Base-by-base conservation (phyloP, 2,797 vertebrate genomes). In the Masticophis lateralis region DNA sequence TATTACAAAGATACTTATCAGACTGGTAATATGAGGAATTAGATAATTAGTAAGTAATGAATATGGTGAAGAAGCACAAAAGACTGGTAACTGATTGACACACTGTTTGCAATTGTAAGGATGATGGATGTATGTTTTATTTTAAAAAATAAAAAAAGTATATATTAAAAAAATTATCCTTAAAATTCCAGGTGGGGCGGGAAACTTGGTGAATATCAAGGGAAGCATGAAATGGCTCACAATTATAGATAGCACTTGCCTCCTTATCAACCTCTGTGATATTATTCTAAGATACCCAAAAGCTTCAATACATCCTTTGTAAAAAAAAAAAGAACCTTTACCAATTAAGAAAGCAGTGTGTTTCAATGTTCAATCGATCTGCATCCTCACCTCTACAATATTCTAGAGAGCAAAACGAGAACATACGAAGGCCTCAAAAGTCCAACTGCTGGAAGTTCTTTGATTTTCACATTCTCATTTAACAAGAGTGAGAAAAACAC, bases 321-420 rank as follows among this genome's bases (percentile, higher is more conserved):
- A 91, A 86, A 88, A 89, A 53, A n/a, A 59, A 22, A 7, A 59
- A 60, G 0, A 9, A 25, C 8, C 59, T 55, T n/a, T 43, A 55
- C 51, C 88, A 11, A 51, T 20, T 28, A 66, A 87, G 83, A 69
- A 43, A 56, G 32, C 87, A 2, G 0, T 0, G 18, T 86, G 69
- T 63, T 91, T 93, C 60, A 63, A n/a, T 37, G 90, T 32, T 0
- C 37, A 0, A 0, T 5, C 16, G 47, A 87, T 90, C 93, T 86
- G 90, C 12, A 51, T 74, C 86, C n/a, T 47, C n/a, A 25, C 37
- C 20, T n/a, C 0, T 0, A n/a, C 89, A 91, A 91, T 0, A 0
- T 27, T 91, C 12, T 0, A 0, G 89, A 37, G 55, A 83, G 79
- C 55, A 79, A 90, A 61, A 28, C 28, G 88, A 47, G 91, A 91